Base-by-base conservation (phyloP, 2,113 vertebrate genomes). In the Haemorhous mexicanus region DNA sequence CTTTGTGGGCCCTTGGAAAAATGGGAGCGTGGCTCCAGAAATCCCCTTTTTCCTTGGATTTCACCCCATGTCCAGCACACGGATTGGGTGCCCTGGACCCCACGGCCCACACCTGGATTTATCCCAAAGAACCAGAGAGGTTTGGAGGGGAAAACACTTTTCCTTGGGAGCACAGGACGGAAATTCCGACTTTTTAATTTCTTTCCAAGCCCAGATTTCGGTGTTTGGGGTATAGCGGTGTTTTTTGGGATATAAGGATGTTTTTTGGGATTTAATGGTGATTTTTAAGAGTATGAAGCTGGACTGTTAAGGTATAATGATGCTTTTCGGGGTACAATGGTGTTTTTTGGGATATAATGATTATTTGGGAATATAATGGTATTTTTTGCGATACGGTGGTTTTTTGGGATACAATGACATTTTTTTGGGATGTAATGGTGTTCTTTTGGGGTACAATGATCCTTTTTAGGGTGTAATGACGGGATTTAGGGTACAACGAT, bases 1-100 rank as follows among this genome's bases (percentile, higher is more conserved):
- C 95, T 96, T 94, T 95, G 97, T 91, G 96, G 79, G 91, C 74
- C 85, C 77, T 95, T 21, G 92, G 84, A 88, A 94, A 91, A 96
- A 93, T 19, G 72, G 30, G 96, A 90, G 79, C 53, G 4, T 1
- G 8, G 27, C 66, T 28, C 33, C 32, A 5, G 11, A 59, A 67
- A 64, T 46, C n/a, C 16, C 20, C 20, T 27, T 39, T 64, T 24
- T 9, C 28, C 44, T 20, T 11, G 4, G 4, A 24, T 52, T 46
- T n/a, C 20, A 10, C n/a, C 46, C 46, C 43, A 0, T 1, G 13
- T 30, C 61, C 70, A 0, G 21, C 13, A 4, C 30, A 4, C 0
- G 18, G 68, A 37, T 33, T 16, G 33, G 21, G 15, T 18, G 50
- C 19, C 41, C 52, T 20, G 19, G 37, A 10, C 53, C 47, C 14